These are phyloP conservation scores for Ovibos moschatus DNA, from an alignment of 2,113 vertebrate genomes.

Conservation along the genomic window DNA sequence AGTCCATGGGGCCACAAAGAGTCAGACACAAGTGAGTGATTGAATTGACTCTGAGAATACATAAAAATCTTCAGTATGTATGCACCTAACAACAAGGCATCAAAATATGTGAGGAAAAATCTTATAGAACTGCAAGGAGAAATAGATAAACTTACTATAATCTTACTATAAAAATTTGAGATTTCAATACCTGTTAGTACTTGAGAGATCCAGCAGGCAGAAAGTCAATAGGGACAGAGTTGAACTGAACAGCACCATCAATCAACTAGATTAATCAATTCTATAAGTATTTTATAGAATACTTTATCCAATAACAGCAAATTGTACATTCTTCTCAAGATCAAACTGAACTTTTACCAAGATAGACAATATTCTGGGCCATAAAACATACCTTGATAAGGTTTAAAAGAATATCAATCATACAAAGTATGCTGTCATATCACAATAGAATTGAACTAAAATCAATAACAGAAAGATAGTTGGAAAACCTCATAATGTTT, in stretches of 20 bases:
- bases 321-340: background rate
- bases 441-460: background rate
- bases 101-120: background rate
- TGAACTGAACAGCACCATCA: background rate
- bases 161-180: background rate
- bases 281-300: background rate
- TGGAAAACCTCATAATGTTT: too few species aligned
- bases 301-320: background rate
- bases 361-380: background rate
- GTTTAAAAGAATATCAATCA: background rate
- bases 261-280: background rate
- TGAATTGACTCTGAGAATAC: background rate
- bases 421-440: background rate
- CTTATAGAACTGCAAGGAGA: background rate
- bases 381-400: background rate
- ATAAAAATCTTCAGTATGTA: background rate
- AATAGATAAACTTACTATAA: background rate
- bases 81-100: background rate
- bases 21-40: background rate
- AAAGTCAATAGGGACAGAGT: background rate
- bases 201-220: background rate
- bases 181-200: background rate
- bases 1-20: background rate
- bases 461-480: too few species aligned
- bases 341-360: background rate